Evolutionary conservation across 2,113 vertebrate species (phyloP).

Genomic region (Sylvia atricapilla): DNA sequence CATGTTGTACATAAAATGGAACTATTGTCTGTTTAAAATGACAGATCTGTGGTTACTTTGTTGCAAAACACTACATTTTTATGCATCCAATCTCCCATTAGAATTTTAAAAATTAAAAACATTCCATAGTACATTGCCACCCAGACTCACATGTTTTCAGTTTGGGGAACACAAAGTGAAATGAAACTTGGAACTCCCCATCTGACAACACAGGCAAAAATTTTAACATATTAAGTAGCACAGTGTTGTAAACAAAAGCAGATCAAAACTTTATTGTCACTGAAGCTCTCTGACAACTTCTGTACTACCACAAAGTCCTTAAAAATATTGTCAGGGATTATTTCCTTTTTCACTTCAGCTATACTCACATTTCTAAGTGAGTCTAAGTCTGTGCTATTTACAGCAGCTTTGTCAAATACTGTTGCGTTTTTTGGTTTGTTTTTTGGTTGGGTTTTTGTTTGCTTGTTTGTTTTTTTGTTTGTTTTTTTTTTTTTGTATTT

Average conservation of each 20-base stretch:
- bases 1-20: not conserved
- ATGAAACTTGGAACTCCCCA: not conserved
- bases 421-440: too few species aligned
- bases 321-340: not conserved
- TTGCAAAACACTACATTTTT: not conserved
- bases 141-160: not conserved
- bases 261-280: not conserved
- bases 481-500: not conserved
- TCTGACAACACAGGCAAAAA: not conserved
- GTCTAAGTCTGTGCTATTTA: not conserved
- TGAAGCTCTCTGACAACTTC: not conserved
- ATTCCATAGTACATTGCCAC: not conserved
- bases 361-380: not conserved
- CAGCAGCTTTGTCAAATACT: not conserved
- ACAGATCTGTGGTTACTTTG: not conserved
- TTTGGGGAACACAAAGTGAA: not conserved
- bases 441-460: too few species aligned
- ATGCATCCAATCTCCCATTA: not conserved
- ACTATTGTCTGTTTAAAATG: not conserved
- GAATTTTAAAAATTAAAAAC: not conserved
- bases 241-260: not conserved
- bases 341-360: not conserved
- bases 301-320: not conserved
- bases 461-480: too few species aligned
- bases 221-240: not conserved